These are phyloP conservation scores for Pseudorhombus dupliciocellatus DNA, from an alignment of 2,113 vertebrate species.

Conservation along the genomic window DNA sequence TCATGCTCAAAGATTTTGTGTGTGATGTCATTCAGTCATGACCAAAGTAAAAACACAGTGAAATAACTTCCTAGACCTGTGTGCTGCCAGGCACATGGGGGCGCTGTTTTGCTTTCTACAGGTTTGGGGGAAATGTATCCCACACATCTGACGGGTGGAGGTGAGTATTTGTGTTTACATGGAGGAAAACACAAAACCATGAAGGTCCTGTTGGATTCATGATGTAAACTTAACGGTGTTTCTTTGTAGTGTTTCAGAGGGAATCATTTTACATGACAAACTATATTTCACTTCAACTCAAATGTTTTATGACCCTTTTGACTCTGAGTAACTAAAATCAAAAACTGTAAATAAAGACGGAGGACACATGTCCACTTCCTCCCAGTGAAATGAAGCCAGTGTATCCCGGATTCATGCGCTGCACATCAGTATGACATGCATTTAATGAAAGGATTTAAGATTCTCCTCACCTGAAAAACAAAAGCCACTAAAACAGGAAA, in stretches of 20 bases:
- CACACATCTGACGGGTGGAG: no score
- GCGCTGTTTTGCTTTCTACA: slow-evolving; percentile 23
- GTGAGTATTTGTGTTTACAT: no score
- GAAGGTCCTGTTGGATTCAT: background rate
- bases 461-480: background rate
- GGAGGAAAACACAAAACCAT: background rate
- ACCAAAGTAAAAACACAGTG: background rate
- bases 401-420: no score
- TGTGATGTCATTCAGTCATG: background rate
- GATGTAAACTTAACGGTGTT: slow-evolving; percentile 14
- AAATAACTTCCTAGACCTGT: slow-evolving; percentile 7
- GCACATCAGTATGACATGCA: background rate
- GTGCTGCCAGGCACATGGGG: slow-evolving; percentile 38
- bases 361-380: no score
- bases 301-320: background rate
- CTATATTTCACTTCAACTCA: background rate
- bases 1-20: background rate
- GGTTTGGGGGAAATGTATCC: no score
- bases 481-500: no score
- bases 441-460: background rate
- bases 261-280: background rate
- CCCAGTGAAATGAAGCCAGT: no score
- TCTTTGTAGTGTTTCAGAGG: slow-evolving; percentile 10
- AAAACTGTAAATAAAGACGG: no score
- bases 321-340: background rate